These are phyloP conservation scores for Shargacucullia verbasci DNA, from an alignment of 2,888 invertebrate genomes.

Conservation along the genomic window DNA sequence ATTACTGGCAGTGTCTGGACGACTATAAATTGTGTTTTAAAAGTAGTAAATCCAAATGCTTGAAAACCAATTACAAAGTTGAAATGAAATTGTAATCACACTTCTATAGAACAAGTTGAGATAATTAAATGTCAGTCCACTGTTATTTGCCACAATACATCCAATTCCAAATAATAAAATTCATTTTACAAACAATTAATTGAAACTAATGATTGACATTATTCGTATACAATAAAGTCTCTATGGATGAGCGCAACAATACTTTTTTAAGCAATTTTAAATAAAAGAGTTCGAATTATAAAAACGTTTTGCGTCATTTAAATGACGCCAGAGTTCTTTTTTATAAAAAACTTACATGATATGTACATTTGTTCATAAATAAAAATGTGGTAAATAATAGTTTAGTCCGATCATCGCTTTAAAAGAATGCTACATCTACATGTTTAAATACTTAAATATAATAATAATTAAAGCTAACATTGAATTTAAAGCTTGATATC, in stretches of 20 bases:
- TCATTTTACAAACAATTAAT: not conserved
- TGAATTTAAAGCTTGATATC: slow-evolving; percentile 88
- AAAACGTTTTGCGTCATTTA: not conserved
- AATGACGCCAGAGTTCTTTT: slow-evolving; percentile 48
- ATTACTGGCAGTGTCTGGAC: too few relatives aligned
- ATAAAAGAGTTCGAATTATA: not conserved
- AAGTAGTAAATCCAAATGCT: slow-evolving; percentile 22
- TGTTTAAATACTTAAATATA: slow-evolving; percentile 74
- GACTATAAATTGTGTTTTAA: not conserved
- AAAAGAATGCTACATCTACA: slow-evolving; percentile 51
- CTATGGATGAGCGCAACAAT: too few relatives aligned
- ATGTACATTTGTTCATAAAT: slow-evolving; percentile 64
- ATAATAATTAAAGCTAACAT: slow-evolving; percentile 87
- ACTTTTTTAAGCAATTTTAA: too few relatives aligned
- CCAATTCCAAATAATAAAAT: slow-evolving; percentile 8
- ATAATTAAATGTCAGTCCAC: slow-evolving; percentile 39
- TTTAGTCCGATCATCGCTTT: slow-evolving; percentile 38
- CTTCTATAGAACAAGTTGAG: slow-evolving; percentile 19
- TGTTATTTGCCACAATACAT: slow-evolving; percentile 6
- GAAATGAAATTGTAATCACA: slow-evolving; percentile 42
- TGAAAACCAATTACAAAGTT: slow-evolving; percentile 40
- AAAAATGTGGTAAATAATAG: slow-evolving; percentile 53
- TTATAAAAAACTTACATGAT: slow-evolving; percentile 60
- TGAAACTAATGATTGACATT: not conserved
- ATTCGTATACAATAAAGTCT: not conserved